Conservation (phyloP, 1,140 invertebrate genomes). For the Drosophila kepulauana region DNA sequence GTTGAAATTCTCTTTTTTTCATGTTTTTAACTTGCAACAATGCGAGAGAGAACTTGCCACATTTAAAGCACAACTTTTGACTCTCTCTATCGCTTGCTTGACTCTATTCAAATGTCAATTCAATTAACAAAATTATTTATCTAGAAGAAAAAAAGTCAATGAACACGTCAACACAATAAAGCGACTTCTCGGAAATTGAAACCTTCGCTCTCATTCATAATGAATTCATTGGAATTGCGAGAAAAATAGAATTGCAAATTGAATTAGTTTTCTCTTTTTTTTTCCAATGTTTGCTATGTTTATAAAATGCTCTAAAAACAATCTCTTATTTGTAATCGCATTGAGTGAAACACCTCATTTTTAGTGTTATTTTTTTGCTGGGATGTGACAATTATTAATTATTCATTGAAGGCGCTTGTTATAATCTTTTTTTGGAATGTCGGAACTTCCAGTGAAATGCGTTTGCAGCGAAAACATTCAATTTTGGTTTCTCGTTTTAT, state of each 20-base stretch:
- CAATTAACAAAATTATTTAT: constrained; percentile 8
- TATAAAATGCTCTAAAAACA: neutral
- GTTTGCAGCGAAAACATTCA: neutral
- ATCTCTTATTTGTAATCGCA: neutral
- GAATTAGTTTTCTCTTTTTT: neutral
- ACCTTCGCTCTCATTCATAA: neutral
- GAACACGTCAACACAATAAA: constrained; percentile 2
- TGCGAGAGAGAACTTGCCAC: neutral
- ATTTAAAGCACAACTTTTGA: constrained; percentile 3
- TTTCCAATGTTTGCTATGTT: neutral
- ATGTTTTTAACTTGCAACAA: neutral
- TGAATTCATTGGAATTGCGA: neutral
- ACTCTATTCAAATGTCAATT: constrained; percentile 13
- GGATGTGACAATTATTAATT: neutral
- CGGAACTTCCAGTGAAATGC: neutral
- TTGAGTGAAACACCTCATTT: neutral
- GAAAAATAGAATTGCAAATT: constrained; percentile 8
- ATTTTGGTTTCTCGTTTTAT: neutral
- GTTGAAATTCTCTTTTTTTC: neutral
- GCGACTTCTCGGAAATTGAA: neutral
- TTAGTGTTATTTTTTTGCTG: neutral
- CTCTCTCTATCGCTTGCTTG: neutral
- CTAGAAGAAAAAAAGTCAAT: neutral
- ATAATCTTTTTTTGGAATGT: neutral
- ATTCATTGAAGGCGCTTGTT: neutral